Evolutionary conservation across 2,113 vertebrate genomes (phyloP).

Genomic region (Columba livia): DNA sequence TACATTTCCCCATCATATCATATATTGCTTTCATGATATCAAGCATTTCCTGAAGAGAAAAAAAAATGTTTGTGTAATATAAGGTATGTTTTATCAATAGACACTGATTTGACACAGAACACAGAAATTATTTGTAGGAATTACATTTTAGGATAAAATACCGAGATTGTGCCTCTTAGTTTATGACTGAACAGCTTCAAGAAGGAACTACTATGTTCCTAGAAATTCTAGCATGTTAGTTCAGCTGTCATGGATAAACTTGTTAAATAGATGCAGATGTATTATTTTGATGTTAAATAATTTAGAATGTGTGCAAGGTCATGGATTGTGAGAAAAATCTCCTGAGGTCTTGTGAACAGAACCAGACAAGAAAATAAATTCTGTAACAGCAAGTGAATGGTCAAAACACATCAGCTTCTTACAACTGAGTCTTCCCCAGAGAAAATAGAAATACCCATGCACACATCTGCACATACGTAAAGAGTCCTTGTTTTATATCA

Average conservation of each 20-base stretch:
- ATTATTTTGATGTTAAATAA: neutral
- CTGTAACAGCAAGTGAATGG: neutral
- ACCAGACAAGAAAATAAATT: neutral
- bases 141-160: neutral
- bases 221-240: neutral
- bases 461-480: neutral
- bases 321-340: neutral
- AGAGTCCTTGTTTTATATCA: neutral
- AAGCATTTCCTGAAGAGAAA: conserved; percentile 89
- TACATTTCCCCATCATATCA: conserved; percentile 99
- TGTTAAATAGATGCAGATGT: neutral
- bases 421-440: neutral
- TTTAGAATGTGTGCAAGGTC: neutral
- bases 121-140: neutral
- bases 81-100: neutral
- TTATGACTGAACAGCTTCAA: neutral
- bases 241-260: neutral
- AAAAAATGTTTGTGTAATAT: neutral
- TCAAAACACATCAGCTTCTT: neutral
- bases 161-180: neutral
- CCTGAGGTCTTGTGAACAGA: neutral
- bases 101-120: neutral
- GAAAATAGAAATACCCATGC: neutral
- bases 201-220: neutral
- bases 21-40: conserved; percentile 99